Percentiles rank a stretch among this genome's conserved stretches.
These are phyloP conservation scores for Plagiodera versicolora DNA, from an alignment of 2,888 invertebrate species.

Conservation along the genomic window DNA sequence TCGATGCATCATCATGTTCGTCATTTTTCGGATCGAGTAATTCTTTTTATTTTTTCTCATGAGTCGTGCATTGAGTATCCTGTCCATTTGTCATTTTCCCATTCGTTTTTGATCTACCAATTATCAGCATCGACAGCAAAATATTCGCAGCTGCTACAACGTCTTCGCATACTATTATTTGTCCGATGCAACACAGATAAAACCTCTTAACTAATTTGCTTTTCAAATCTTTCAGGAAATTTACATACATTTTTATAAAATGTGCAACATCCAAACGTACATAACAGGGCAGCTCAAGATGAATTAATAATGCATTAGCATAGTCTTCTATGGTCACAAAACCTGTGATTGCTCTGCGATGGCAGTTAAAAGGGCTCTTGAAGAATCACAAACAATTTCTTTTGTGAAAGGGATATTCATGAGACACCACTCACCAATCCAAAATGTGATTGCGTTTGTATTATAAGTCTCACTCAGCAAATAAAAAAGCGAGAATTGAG, in stretches of 20 bases:
- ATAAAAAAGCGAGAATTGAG: background rate
- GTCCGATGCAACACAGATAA: slow-evolving; percentile 2
- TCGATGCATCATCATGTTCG: background rate
- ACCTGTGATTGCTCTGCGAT: background rate
- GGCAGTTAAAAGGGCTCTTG: background rate
- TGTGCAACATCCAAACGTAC: slow-evolving; percentile 4
- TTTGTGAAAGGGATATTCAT: background rate
- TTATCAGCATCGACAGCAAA: background rate
- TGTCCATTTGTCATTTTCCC: background rate
- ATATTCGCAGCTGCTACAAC: background rate
- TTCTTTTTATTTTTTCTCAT: background rate
- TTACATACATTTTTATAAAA: slow-evolving; percentile 9
- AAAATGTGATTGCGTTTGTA: background rate
- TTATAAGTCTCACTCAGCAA: background rate
- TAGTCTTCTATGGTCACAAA: slow-evolving; percentile 1
- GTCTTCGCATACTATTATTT: slow-evolving; percentile 1
- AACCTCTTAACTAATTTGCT: background rate
- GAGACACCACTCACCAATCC: background rate
- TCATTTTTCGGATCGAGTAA: background rate
- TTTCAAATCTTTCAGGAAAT: background rate
- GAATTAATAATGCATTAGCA: background rate
- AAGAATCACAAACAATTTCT: slow-evolving; percentile 5
- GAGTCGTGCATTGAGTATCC: background rate
- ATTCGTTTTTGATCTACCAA: background rate
- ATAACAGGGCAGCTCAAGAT: background rate